Percentiles rank a stretch among this genome's conserved stretches.
Conservation (phyloP, 2,113 vertebrate genomes). For the Peucedramus taeniatus region DNA sequence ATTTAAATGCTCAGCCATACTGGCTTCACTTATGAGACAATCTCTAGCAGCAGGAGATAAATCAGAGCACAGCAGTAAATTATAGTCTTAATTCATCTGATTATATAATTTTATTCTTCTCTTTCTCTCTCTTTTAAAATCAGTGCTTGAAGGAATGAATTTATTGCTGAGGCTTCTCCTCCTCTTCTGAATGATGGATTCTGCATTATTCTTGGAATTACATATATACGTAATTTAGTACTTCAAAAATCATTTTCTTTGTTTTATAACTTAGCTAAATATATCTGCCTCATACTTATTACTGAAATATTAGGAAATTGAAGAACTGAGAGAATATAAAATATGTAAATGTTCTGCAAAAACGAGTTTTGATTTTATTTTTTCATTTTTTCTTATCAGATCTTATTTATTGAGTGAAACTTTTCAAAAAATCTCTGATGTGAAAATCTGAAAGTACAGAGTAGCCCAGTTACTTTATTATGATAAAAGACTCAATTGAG, state of each 20-base stretch:
- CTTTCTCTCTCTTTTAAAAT: constrained; percentile 55
- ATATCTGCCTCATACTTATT: constrained; percentile 11
- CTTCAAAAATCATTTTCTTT: constrained; percentile 45
- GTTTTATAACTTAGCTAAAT: neutral
- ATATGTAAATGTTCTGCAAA: constrained; percentile 26
- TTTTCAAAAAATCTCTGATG: neutral
- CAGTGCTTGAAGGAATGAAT: constrained; percentile 50
- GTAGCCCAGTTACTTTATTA: neutral
- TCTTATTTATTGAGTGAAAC: neutral
- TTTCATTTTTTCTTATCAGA: neutral
- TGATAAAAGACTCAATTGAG: neutral
- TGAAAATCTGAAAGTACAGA: constrained; percentile 21
- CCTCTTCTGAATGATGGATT: constrained; percentile 36
- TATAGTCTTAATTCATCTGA: constrained; percentile 66
- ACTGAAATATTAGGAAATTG: constrained; percentile 39
- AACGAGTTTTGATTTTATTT: neutral
- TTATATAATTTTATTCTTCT: constrained; percentile 64
- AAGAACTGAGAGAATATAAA: constrained; percentile 46
- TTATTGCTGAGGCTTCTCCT: constrained; percentile 42
- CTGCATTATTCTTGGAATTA: constrained; percentile 31
- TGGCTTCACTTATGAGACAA: constrained; percentile 34
- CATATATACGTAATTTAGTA: constrained; percentile 4
- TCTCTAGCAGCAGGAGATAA: constrained; percentile 51
- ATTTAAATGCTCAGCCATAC: constrained; percentile 32
- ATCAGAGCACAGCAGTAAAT: constrained; percentile 69